Base-by-base conservation (phyloP, 2,113 vertebrate species). In the Lasiurus borealis region DNA sequence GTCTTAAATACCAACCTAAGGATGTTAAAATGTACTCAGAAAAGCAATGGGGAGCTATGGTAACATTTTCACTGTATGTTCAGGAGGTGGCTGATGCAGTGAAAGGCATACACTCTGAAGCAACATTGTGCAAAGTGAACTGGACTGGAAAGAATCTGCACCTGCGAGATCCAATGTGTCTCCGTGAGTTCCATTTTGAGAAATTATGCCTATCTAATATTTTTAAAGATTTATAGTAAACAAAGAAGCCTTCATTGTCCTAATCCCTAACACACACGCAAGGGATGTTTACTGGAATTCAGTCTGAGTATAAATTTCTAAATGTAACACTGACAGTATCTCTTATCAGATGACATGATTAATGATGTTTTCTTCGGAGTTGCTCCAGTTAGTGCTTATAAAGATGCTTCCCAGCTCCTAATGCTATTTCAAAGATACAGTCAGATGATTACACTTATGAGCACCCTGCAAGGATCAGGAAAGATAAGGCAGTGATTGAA, bases 281-380 rank as follows among this genome's bases (percentile, higher is more conserved):
- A 78, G 52, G 64, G 29, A 69, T 96, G 64, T 92, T 96, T 96
- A 94, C 66, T 85, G 91, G 80, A 95, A 96, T 95, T 94, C 57
- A 59, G 57, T 36, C 50, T 92, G 90, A 72, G 83, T 86, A 27
- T 97, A 93, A 94, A 11, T 85, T 95, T 94, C 54, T 69, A 59
- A 80, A 72, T 77, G 36, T 80, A 95, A 96, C 76, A 46, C 82
- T 93, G 91, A 97, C 52, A 95, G 29, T 91, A 12, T 82, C 90
- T 94, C 93, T 97, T 95, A 96, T 94, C 96, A 94, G 92, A 88
- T 95, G 89, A 84, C 97, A 89, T 89, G 97, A 97, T 94, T 98
- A 98, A 97, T 95, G 94, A 96, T 73, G 95, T 44, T 5, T 85
- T 93, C 66, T 85, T 88, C 85, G 31, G 8, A 23, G 94, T 68